Conservation (phyloP, 2,797 vertebrate species). For the Epinephelus awoara region DNA sequence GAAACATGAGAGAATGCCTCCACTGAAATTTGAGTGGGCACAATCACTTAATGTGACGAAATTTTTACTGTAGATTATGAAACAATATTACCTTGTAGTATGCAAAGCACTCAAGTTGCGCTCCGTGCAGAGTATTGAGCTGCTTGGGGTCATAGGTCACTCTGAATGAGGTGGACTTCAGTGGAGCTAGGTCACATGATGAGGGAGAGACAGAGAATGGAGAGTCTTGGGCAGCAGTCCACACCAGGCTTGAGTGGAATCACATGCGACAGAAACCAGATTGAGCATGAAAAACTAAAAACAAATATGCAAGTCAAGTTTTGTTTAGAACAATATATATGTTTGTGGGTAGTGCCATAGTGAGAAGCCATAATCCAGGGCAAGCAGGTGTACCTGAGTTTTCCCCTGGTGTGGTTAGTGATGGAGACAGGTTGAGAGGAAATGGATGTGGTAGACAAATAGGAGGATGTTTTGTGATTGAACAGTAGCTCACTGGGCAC, state of each 20-base stretch:
- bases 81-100: conserved; percentile 86
- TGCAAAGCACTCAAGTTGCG: conserved; percentile 93
- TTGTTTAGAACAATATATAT: fast-evolving
- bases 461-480: conserved; percentile 74
- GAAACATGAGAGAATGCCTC: not conserved
- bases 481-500: conserved; percentile 89
- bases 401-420: conserved; percentile 91
- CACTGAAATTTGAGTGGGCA: not conserved
- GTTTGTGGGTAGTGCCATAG: not conserved
- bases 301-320: not conserved
- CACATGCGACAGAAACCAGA: not conserved
- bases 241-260: conserved; percentile 81
- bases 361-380: not conserved
- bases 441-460: conserved; percentile 51
- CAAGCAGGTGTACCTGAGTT: conserved; percentile 77
- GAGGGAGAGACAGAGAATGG: conserved; percentile 88
- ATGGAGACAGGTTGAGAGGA: conserved; percentile 83
- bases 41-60: not conserved
- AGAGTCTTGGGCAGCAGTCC: conserved; percentile 85
- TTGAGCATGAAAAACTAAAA: not conserved
- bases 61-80: not conserved
- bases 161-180: conserved; percentile 89
- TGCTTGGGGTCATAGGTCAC: conserved; percentile 88
- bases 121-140: conserved; percentile 86
- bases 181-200: conserved; percentile 87